phyloP scores from a whole-genome alignment of 2,113 vertebrate genomes.

The Notothenia coriiceps region DNA sequence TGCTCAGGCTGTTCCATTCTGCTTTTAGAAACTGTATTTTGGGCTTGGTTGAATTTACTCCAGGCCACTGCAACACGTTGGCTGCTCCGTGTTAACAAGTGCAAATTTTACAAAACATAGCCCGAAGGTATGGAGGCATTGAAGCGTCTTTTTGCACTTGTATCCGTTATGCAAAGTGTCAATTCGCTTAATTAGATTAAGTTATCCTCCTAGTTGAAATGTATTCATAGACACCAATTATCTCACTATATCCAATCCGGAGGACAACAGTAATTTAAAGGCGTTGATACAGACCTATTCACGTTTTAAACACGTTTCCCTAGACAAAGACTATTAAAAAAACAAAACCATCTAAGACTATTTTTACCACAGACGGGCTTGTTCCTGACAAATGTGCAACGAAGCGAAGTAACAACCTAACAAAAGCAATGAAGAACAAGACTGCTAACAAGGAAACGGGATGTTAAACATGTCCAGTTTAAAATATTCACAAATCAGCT shows the following conservation, averaged over 20 bases:
- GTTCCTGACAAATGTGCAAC: not conserved
- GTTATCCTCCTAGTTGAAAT: not conserved
- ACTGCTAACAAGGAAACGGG: not conserved
- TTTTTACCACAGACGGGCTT: no score
- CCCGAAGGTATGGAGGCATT: not conserved
- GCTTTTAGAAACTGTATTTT: constrained; percentile 18
- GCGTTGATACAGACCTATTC: no score
- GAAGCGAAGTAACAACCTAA: not conserved
- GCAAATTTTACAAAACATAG: not conserved
- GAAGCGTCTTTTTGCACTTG: not conserved
- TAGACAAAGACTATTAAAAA: no score
- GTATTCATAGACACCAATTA: not conserved
- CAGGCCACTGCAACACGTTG: not conserved
- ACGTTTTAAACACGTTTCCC: no score
- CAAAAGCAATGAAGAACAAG: not conserved
- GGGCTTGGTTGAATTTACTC: not conserved
- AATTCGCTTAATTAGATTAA: not conserved
- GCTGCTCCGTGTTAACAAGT: no score
- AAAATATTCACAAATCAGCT: not conserved
- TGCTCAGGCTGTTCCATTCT: not conserved
- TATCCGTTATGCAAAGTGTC: not conserved
- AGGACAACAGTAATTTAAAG: no score
- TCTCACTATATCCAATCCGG: not conserved
- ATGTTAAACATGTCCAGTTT: not conserved
- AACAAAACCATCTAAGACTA: no score